These are phyloP conservation scores for Andrena chrysosceles DNA, from an alignment of 2,888 invertebrate species.

Conservation along the genomic window DNA sequence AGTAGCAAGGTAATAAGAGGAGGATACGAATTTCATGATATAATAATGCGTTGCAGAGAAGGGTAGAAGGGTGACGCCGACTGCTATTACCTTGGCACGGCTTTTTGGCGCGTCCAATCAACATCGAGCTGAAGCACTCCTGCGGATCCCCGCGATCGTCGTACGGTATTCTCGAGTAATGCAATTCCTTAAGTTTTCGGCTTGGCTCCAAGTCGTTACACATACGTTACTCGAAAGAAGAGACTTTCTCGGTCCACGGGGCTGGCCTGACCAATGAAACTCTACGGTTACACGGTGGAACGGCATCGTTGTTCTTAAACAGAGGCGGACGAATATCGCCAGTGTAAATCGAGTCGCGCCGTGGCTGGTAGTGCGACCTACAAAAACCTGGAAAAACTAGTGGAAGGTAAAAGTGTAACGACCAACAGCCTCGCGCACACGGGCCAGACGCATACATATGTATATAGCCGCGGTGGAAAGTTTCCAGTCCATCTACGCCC, in stretches of 20 bases:
- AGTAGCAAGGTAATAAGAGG: too few species aligned
- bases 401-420: conserved; percentile 27
- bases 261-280: conserved; percentile 23
- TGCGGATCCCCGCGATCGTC: conserved; percentile 15
- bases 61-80: not conserved
- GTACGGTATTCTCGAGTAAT: conserved; percentile 45
- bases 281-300: conserved; percentile 8
- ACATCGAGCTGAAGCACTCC: conserved; percentile 35
- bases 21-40: not conserved
- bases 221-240: conserved; percentile 41
- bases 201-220: conserved; percentile 58
- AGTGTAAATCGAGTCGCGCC: conserved; percentile 27
- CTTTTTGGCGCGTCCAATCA: conserved; percentile 42
- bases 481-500: conserved; percentile 9
- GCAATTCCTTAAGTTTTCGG: conserved; percentile 50
- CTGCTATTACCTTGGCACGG: conserved; percentile 30
- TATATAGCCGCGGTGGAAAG: conserved; percentile 6
- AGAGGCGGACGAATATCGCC: not conserved
- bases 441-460: conserved; percentile 8
- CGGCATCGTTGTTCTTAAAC: conserved; percentile 36
- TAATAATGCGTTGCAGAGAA: not conserved
- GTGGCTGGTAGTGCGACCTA: not conserved
- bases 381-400: conserved; percentile 3
- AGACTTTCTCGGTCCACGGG: not conserved
- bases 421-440: not conserved